Base-by-base conservation (phyloP, 1,140 invertebrate genomes). In the Drosophila erecta region DNA sequence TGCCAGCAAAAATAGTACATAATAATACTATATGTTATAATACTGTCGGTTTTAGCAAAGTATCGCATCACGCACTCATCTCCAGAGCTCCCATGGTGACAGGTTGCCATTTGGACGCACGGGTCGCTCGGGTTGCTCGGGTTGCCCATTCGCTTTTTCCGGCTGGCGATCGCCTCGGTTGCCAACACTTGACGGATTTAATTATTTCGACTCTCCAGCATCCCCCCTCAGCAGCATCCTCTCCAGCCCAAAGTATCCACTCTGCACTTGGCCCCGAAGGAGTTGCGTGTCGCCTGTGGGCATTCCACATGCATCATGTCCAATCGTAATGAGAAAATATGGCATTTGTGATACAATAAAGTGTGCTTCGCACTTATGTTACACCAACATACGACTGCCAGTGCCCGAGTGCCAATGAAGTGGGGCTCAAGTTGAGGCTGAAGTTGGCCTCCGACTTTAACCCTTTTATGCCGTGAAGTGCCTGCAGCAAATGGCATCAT, bases 321-420 rank as follows among this genome's bases (percentile, higher is more conserved):
- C 87, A 79, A 85, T 90, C 86, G 90, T 92, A 92, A 92, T 92
- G 90, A 92, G 90, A 92, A 92, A 90, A 91, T 92, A 92, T 92
- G 90, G 90, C 87, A 90, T 86, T 90, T 91, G 84, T 90, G 90
- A 90, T 90, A 92, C 90, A 91, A 91, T 92, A 92, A 92, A 92
- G 87, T 92, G 81, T 90, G 85, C 90, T 90, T 91, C 90, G 90
- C 90, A 91, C 90, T 91, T 90, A 91, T 90, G 86, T 91, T 91
- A 87, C 84, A 76, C 79, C 77, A 81, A 59, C 76, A 66, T 49
- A 76, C 72, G 72, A 58, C 73, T 57, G 43, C 64, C n/a, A 69
- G 66, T 71, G 51, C 30, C 44, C 59, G 43, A 65, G 53, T 56
- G 50, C 66, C 66, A 69, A 56, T 70, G 66, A 69, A 70, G 66